A percentile compares a stretch with the other conserved stretches of the same genome.
Conservation (phyloP, 2,888 invertebrate genomes). For the Caradrina clavipalpis region DNA sequence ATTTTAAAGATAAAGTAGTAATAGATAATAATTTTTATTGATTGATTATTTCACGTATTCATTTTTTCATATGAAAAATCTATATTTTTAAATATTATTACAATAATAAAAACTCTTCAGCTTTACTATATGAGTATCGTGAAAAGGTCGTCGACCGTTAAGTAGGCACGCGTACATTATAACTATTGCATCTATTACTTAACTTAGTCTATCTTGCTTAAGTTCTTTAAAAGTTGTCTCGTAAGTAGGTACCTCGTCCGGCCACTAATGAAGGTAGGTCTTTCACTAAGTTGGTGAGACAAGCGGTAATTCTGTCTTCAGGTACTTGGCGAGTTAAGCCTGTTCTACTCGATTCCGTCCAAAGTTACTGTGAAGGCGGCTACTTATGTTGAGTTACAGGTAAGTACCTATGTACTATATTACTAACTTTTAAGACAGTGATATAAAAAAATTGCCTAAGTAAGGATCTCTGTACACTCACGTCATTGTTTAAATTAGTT, state of each 20-base stretch:
- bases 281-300: slow-evolving; percentile 20
- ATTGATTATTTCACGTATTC: too few relatives aligned
- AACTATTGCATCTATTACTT: background rate
- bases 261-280: slow-evolving; percentile 36
- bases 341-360: slow-evolving; percentile 86
- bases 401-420: background rate
- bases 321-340: slow-evolving; percentile 85
- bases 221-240: slow-evolving; percentile 26
- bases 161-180: background rate
- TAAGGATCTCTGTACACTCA: too few relatives aligned
- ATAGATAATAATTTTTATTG: too few relatives aligned
- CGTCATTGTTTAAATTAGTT: too few relatives aligned
- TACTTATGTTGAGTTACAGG: slow-evolving; percentile 88
- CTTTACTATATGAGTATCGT: too few relatives aligned
- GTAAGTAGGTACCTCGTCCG: slow-evolving; percentile 26
- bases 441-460: too few relatives aligned
- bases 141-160: background rate
- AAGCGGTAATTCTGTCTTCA: slow-evolving; percentile 65
- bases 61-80: too few relatives aligned
- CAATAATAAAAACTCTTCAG: too few relatives aligned
- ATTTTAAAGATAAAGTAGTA: too few relatives aligned
- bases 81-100: too few relatives aligned
- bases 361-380: slow-evolving; percentile 88
- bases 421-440: background rate
- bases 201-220: slow-evolving; percentile 1